These are phyloP conservation scores for Arctocebus calabarensis DNA, from an alignment of 2,797 vertebrate genomes.

Conservation along the genomic window DNA sequence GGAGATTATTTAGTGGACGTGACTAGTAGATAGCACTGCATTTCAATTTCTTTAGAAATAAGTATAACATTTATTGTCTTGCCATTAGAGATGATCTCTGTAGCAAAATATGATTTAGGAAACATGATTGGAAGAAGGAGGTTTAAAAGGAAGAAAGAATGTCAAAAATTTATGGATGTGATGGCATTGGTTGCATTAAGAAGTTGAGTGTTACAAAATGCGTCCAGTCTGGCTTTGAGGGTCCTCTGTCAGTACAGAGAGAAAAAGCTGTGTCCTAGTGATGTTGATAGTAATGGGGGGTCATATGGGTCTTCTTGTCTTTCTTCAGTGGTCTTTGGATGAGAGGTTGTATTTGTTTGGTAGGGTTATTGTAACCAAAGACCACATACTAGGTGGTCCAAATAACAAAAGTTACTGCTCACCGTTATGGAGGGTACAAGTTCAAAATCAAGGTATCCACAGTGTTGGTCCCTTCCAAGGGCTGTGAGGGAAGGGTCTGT, in stretches of 20 bases:
- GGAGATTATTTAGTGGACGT: conserved; percentile 3
- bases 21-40: background rate
- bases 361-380: background rate
- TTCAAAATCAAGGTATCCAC: background rate
- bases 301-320: background rate
- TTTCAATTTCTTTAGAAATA: conserved; percentile 33
- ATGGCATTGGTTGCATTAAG: background rate
- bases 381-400: background rate
- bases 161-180: background rate
- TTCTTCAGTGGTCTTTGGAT: background rate
- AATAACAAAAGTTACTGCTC: background rate
- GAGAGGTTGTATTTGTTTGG: background rate
- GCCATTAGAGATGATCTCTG: background rate
- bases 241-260: background rate
- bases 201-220: background rate
- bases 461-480: background rate
- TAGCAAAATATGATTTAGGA: background rate
- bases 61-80: background rate
- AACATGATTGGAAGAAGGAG: background rate
- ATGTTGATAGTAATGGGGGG: background rate
- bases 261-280: background rate
- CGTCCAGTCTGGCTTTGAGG: background rate
- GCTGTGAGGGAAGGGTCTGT: background rate
- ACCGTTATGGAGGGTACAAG: background rate
- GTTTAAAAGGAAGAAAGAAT: background rate